Conservation (phyloP, 1,140 invertebrate genomes). For the Babylonia areolata region DNA sequence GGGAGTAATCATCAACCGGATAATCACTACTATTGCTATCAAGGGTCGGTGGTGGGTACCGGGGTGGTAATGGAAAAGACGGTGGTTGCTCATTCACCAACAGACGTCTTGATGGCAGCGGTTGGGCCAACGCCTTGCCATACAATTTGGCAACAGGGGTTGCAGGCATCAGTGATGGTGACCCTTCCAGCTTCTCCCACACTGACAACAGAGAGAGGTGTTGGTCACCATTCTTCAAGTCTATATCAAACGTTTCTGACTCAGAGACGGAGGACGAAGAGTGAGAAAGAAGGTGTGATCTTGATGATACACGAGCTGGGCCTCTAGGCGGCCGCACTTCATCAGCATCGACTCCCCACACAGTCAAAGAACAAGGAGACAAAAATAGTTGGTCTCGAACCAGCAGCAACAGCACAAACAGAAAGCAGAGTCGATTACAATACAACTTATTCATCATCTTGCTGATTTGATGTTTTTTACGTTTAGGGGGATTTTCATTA, state of each 20-base stretch:
- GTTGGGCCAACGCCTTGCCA: no score
- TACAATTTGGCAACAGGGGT: no score
- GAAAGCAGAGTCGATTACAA: not conserved
- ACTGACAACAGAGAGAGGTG: not conserved
- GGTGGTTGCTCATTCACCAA: not conserved
- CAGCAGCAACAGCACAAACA: not conserved
- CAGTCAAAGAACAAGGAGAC: not conserved
- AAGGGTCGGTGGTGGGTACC: not conserved
- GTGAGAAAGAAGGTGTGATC: no score
- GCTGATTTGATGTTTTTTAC: no score
- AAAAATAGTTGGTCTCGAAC: not conserved
- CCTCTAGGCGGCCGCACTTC: not conserved
- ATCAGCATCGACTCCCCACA: not conserved
- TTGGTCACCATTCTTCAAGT: not conserved
- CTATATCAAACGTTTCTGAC: not conserved
- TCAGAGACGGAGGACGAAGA: not conserved
- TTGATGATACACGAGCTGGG: no score
- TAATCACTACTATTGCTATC: not conserved
- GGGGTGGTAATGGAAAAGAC: not conserved
- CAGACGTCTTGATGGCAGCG: no score
- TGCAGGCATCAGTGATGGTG: no score
- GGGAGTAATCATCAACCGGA: not conserved
- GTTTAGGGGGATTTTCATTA: no score
- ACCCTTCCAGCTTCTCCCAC: no score
- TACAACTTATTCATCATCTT: not conserved